Percentiles rank a stretch among this genome's conserved stretches.
phyloP scores from a whole-genome alignment of 2,113 vertebrate genomes.

The Pardalotus punctatus region DNA sequence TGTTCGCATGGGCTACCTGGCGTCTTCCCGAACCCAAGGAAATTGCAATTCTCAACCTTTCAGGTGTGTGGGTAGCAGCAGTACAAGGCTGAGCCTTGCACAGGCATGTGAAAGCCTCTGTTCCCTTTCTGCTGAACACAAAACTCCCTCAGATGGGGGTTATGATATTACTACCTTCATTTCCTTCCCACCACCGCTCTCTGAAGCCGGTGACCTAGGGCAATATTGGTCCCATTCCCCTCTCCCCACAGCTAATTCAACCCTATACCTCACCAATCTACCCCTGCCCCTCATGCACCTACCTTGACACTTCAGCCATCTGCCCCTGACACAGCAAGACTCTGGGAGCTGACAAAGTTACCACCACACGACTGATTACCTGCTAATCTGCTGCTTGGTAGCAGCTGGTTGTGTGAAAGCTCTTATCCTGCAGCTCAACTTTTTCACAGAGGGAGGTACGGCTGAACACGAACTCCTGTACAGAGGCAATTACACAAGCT shows the following conservation, averaged over 20 bases:
- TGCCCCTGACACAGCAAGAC: neutral
- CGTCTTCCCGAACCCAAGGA: neutral
- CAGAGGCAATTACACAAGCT: constrained; percentile 66
- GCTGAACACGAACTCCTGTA: constrained; percentile 64
- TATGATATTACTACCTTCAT: neutral
- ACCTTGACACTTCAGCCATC: neutral
- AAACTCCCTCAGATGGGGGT: neutral
- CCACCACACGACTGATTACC: constrained; percentile 60
- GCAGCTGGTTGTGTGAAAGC: constrained; percentile 66
- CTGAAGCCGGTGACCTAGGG: neutral
- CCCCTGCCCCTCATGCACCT: neutral
- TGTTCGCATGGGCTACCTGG: neutral
- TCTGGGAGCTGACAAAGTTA: constrained; percentile 34
- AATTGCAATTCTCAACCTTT: neutral
- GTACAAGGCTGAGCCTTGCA: neutral
- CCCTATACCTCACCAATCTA: neutral
- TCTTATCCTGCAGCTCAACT: constrained; percentile 63
- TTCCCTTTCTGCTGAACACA: neutral
- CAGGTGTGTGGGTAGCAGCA: neutral
- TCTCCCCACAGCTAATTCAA: neutral
- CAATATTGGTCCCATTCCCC: neutral
- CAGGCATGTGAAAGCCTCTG: neutral
- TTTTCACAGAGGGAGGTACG: constrained; percentile 62
- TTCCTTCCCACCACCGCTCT: neutral
- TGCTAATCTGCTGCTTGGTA: constrained; percentile 67